Percentiles rank a stretch among this genome's conserved stretches.
Conservation (phyloP, 1,140 invertebrate species). For the Ruditapes philippinarum region DNA sequence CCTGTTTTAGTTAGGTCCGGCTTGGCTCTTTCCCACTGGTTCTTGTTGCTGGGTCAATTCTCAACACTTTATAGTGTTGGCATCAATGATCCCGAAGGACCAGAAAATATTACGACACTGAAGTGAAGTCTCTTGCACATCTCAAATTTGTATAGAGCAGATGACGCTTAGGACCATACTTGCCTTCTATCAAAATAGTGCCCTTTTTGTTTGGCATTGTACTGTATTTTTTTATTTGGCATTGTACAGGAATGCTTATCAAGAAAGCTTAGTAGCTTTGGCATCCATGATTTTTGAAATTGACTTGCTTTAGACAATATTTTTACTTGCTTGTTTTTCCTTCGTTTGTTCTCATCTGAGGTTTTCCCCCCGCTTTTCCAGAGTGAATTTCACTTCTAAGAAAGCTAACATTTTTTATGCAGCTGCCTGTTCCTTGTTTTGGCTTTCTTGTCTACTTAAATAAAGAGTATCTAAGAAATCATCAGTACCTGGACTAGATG, state of each 20-base stretch:
- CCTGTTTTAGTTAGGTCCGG: no score
- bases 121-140: conserved; percentile 44
- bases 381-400: not conserved
- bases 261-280: not conserved
- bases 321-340: not conserved
- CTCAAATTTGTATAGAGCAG: not conserved
- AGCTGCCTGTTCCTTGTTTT: not conserved
- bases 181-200: not conserved
- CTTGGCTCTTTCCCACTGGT: no score
- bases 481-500: not conserved
- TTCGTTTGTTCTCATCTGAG: not conserved
- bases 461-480: not conserved
- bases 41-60: no score
- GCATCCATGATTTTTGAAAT: not conserved
- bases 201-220: conserved; percentile 24
- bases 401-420: not conserved
- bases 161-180: not conserved
- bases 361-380: not conserved
- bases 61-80: no score
- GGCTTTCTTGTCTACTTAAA: not conserved
- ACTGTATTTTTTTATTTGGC: no score
- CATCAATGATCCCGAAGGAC: no score
- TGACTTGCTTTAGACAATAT: not conserved
- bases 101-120: no score
- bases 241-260: not conserved